These are phyloP conservation scores for Drusus annulatus DNA, from an alignment of 1,140 invertebrate species.

Conservation along the genomic window DNA sequence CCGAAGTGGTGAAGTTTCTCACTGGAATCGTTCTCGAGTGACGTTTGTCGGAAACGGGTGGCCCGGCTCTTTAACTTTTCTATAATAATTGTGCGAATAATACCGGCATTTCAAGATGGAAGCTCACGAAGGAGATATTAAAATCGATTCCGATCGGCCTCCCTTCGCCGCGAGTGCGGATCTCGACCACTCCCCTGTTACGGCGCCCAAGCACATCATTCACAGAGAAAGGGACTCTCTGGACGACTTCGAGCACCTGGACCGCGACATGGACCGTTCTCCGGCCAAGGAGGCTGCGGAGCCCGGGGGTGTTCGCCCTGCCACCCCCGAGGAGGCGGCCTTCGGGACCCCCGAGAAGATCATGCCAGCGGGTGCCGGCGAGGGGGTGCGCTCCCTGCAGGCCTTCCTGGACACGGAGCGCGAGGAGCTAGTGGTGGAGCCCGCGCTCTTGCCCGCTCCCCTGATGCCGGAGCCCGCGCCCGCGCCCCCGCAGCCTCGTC, in stretches of 20 bases:
- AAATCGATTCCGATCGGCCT: slow-evolving; percentile 63
- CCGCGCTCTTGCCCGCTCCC: slow-evolving; percentile 62
- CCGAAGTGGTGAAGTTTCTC: not conserved
- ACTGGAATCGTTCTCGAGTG: slow-evolving; percentile 25
- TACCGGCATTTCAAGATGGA: slow-evolving; percentile 28
- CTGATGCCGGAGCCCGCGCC: slow-evolving; percentile 53
- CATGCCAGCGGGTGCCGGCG: slow-evolving; percentile 58
- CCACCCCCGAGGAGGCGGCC: slow-evolving; percentile 3
- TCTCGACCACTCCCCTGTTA: slow-evolving; percentile 46
- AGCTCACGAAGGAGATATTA: slow-evolving; percentile 45
- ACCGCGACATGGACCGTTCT: slow-evolving; percentile 65
- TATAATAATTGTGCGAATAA: slow-evolving; percentile 8
- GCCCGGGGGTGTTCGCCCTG: not conserved
- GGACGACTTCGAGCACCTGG: slow-evolving; percentile 81
- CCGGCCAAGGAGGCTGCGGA: slow-evolving; percentile 58
- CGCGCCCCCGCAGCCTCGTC: slow-evolving; percentile 50
- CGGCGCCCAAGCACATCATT: slow-evolving; percentile 61
- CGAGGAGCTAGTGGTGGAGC: slow-evolving; percentile 64
- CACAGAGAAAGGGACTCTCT: slow-evolving; percentile 78
- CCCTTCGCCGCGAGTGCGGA: slow-evolving; percentile 62
- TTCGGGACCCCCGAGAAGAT: slow-evolving; percentile 6
- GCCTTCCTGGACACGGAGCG: slow-evolving; percentile 65
- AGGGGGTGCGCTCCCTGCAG: slow-evolving; percentile 54
- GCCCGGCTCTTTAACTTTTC: not conserved
- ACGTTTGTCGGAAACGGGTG: slow-evolving; percentile 32